Percentiles rank a stretch among this genome's conserved stretches.
Evolutionary conservation across 2,888 invertebrate species (phyloP).

Genomic region (Lasioglossum villosulum): DNA sequence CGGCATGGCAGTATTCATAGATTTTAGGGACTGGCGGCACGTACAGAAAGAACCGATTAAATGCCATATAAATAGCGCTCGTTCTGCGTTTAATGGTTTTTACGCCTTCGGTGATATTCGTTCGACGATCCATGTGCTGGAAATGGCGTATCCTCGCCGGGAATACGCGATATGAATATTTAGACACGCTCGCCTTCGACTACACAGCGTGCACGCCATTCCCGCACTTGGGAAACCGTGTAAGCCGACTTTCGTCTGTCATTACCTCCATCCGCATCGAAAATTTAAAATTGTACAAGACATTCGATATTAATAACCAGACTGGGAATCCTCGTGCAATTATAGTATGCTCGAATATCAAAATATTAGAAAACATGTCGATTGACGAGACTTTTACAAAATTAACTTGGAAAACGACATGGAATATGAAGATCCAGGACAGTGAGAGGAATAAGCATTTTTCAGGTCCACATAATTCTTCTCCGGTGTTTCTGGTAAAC

Average conservation of each 20-base stretch:
- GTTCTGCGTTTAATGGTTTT: slow-evolving; percentile 66
- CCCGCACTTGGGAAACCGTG: slow-evolving; percentile 39
- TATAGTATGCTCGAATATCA: neutral
- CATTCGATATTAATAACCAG: neutral
- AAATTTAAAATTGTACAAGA: neutral
- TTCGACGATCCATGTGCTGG: slow-evolving; percentile 65
- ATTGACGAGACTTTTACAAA: neutral
- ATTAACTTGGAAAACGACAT: neutral
- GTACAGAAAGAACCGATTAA: slow-evolving; percentile 60
- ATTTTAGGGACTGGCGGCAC: slow-evolving; percentile 42
- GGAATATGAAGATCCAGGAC: neutral
- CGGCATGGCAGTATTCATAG: slow-evolving; percentile 15
- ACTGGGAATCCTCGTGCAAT: neutral
- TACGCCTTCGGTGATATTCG: slow-evolving; percentile 65
- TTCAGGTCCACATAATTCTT: neutral
- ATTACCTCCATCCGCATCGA: slow-evolving; percentile 8
- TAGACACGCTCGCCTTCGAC: slow-evolving; percentile 56
- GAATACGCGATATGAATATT: slow-evolving; percentile 71
- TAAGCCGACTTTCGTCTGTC: slow-evolving; percentile 36
- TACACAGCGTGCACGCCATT: slow-evolving; percentile 40
- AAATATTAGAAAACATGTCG: neutral
- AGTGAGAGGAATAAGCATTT: neutral
- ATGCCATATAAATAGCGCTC: slow-evolving; percentile 68
- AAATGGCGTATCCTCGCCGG: slow-evolving; percentile 55
- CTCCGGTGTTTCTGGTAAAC: neutral